Percentiles rank a stretch among this genome's conserved stretches.
These are phyloP conservation scores for Hymenochirus boettgeri DNA, from an alignment of 2,113 vertebrate species.

Conservation along the genomic window DNA sequence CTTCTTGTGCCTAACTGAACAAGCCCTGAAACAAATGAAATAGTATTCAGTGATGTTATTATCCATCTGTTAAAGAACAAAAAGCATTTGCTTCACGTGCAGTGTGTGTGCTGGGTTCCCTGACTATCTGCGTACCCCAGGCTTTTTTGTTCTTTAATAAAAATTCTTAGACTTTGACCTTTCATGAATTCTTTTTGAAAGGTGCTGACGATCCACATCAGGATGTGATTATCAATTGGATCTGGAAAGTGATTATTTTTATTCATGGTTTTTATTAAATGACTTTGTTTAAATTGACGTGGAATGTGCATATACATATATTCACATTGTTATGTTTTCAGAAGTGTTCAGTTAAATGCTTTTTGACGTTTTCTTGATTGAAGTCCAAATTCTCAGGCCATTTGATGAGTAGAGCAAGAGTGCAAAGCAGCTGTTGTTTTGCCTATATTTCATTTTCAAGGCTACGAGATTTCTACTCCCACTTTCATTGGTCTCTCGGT, in stretches of 20 bases:
- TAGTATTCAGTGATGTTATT: too few relatives aligned
- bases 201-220: conserved; percentile 33
- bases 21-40: too few relatives aligned
- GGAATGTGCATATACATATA: conserved; percentile 34
- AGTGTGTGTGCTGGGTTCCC: too few relatives aligned
- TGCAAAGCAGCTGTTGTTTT: conserved; percentile 22
- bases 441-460: conserved; percentile 18
- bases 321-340: conserved; percentile 31
- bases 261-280: conserved; percentile 33
- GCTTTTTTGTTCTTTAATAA: conserved; percentile 10
- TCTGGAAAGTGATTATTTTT: conserved; percentile 26
- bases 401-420: conserved; percentile 19
- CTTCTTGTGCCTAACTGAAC: too few relatives aligned
- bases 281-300: conserved; percentile 36
- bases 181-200: conserved; percentile 23
- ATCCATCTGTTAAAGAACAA: too few relatives aligned
- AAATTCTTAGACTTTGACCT: conserved; percentile 35
- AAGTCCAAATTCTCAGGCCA: conserved; percentile 31
- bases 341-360: conserved; percentile 37
- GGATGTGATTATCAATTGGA: conserved; percentile 29
- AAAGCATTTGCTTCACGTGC: too few relatives aligned
- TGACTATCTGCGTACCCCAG: neutral
- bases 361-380: conserved; percentile 26
- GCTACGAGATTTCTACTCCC: conserved; percentile 4
- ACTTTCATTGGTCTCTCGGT: conserved; percentile 8